Conservation (phyloP, 2,797 vertebrate genomes). For the Sciurus carolinensis region DNA sequence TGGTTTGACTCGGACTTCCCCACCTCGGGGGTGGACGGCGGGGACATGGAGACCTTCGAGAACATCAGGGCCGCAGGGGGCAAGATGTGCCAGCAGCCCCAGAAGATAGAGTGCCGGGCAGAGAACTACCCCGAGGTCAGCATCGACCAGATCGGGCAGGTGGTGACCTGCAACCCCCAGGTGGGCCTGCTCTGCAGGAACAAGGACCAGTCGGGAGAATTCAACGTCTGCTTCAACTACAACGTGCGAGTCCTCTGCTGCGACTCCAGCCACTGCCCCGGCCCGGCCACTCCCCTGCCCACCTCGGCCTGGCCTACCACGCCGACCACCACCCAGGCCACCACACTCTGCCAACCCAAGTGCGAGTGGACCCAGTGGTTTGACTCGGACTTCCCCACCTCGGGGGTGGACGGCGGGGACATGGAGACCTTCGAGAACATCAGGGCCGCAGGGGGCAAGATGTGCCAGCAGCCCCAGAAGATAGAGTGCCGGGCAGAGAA, state of each 20-base stretch:
- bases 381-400: no score
- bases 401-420: no score
- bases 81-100: neutral
- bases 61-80: constrained; percentile 60
- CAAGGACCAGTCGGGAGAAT: neutral
- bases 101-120: constrained; percentile 51
- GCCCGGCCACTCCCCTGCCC: no score
- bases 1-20: constrained; percentile 63
- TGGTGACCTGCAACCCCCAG: neutral
- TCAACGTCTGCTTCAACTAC: constrained; percentile 63
- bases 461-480: no score
- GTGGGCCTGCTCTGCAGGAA: constrained; percentile 71
- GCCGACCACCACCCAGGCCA: no score
- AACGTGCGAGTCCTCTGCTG: constrained; percentile 66
- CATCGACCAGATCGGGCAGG: constrained; percentile 24
- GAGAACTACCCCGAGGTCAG: neutral
- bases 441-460: no score
- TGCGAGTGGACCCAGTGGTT: no score
- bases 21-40: neutral
- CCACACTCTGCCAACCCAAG: no score
- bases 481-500: no score
- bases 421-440: no score
- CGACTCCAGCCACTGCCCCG: neutral
- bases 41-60: neutral
- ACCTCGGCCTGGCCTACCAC: no score